Evolutionary conservation across 2,888 invertebrate species (phyloP), one percentile per base, ranked within the genome.

Genomic region (Brachypalpus laphriformis): DNA sequence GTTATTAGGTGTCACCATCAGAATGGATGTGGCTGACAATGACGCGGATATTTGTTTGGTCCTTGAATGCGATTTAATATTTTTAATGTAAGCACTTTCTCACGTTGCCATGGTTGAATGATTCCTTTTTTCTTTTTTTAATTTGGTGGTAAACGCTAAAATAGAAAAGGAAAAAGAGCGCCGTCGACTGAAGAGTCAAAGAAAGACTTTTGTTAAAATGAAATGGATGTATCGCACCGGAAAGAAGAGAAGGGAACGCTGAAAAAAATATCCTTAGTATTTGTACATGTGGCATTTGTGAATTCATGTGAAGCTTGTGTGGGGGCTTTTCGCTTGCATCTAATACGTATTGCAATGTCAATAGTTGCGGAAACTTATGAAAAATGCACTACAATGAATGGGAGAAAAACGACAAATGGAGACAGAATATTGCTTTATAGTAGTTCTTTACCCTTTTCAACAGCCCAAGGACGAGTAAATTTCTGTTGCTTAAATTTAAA

Each of bases 311-410:
- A 37, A 14, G 45, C 28, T 14, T 51, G 9, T 40, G 16, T 20
- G 16, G 20, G 4, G 11, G 40, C 14, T 11, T 56, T 40, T 31
- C 49, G 57, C 25, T 57, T 47, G 42, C 54, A 40, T 51, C 42
- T 42, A 57, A 65, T 76, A 14, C 40, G 14, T 40, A 71, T 66
- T 77, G 76, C 77, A 71, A 71, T 77, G 82, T 77, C 82, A 82
- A 82, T 77, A 82, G 71, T 66, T 71, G 77, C 57, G 65, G 65
- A 71, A 71, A 71, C 37, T 82, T 71, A 77, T 71, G 47, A 76
- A 76, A 82, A 76, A 71, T 66, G 3, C 65, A 49, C 47, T 42
- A 59, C 70, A 42, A 76, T 68, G 34, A 59, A 25, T 40, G 9
- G n/a, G 14, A 14, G 9, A 34, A 34, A 8, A 34, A 2, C 2